Conservation (phyloP, 2,113 vertebrate species). For the Anas platyrhynchos region DNA sequence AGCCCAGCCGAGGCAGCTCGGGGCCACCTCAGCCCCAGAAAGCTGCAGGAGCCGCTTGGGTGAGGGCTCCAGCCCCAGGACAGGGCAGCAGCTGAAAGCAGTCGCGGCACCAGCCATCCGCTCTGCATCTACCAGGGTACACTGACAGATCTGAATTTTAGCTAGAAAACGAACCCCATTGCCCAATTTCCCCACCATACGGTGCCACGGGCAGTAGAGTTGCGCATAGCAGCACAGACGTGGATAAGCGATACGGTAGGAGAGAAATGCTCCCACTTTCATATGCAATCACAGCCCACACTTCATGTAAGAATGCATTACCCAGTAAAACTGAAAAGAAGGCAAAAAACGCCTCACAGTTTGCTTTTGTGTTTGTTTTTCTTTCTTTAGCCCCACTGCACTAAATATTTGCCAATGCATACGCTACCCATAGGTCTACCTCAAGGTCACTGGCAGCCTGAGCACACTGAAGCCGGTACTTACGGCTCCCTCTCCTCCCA, state of each 20-base stretch:
- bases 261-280: neutral
- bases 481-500: neutral
- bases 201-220: neutral
- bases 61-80: neutral
- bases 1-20: neutral
- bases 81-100: neutral
- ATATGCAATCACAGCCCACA: accelerated
- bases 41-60: neutral
- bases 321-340: neutral
- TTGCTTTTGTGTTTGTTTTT: neutral
- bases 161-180: neutral
- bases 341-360: neutral
- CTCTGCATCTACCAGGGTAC: neutral
- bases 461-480: neutral
- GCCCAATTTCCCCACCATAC: neutral
- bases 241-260: accelerated
- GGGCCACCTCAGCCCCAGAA: neutral
- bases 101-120: accelerated
- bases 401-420: neutral
- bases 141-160: neutral
- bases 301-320: accelerated
- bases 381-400: accelerated
- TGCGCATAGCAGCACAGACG: accelerated
- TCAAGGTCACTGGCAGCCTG: neutral
- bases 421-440: neutral